A percentile compares a stretch with the other conserved stretches of the same genome.
These are phyloP conservation scores for Diadophis punctatus DNA, from an alignment of 2,113 vertebrate genomes.

Conservation along the genomic window DNA sequence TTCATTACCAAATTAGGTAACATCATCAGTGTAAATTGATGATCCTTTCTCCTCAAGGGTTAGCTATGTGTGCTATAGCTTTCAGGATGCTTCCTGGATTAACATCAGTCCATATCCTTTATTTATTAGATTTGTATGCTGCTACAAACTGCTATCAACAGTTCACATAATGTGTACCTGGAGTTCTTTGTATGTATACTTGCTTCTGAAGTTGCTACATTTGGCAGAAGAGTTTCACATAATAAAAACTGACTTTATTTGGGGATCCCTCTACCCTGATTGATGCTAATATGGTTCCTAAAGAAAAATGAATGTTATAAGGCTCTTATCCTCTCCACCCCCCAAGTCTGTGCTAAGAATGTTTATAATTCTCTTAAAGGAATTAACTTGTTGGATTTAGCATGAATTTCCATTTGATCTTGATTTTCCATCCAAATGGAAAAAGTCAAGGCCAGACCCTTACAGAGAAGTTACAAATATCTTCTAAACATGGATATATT, in stretches of 20 bases:
- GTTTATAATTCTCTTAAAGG: background rate
- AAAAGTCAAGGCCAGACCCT: background rate
- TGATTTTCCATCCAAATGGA: background rate
- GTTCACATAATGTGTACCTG: background rate
- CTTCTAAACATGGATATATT: background rate
- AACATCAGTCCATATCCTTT: background rate
- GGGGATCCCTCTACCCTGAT: background rate
- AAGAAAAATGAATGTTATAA: background rate
- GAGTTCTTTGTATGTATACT: background rate
- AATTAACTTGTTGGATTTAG: background rate
- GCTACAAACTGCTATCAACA: background rate
- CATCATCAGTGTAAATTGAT: background rate
- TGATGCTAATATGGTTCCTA: background rate
- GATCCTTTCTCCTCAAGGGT: background rate
- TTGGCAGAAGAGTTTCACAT: background rate
- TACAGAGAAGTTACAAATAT: background rate
- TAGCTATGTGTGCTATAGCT: no score
- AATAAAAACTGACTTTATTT: no score
- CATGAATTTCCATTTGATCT: background rate
- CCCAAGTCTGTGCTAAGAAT: background rate
- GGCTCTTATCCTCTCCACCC: background rate
- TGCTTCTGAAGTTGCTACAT: background rate
- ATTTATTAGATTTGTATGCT: background rate
- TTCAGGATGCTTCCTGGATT: background rate
- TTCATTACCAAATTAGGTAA: background rate